These are phyloP conservation scores for Phalacrocorax pelagicus DNA, from an alignment of 2,113 vertebrate genomes.

Conservation along the genomic window DNA sequence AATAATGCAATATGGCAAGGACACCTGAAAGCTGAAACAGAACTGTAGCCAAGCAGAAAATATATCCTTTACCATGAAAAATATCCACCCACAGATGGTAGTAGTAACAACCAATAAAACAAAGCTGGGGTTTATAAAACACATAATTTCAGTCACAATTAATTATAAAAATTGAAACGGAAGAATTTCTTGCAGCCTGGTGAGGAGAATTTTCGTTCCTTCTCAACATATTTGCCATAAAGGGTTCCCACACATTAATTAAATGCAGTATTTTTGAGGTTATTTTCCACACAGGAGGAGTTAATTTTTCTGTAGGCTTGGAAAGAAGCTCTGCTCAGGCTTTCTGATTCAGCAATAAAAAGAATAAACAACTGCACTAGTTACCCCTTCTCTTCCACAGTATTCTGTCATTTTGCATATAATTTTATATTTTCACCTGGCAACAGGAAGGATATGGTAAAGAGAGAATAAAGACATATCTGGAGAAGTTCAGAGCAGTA, in stretches of 20 bases:
- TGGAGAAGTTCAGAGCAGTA: not conserved
- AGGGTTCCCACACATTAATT: not conserved
- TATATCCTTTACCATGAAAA: not conserved
- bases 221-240: not conserved
- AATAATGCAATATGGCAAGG: slow-evolving; percentile 13
- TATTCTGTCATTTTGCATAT: not conserved
- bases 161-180: slow-evolving; percentile 18
- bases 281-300: not conserved
- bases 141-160: slow-evolving; percentile 30
- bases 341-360: not conserved
- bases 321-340: not conserved
- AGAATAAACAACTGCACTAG: not conserved
- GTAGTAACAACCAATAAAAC: slow-evolving; percentile 16
- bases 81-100: not conserved
- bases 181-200: not conserved
- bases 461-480: not conserved
- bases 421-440: not conserved
- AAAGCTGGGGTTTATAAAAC: slow-evolving; percentile 10
- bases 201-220: slow-evolving; percentile 3
- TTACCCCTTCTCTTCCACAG: not conserved
- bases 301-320: not conserved
- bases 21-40: slow-evolving; percentile 24
- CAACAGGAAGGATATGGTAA: not conserved
- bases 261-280: not conserved
- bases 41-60: slow-evolving; percentile 20